These are phyloP conservation scores for Formicarius rufipectus DNA, from an alignment of 2,113 vertebrate genomes.

Conservation along the genomic window DNA sequence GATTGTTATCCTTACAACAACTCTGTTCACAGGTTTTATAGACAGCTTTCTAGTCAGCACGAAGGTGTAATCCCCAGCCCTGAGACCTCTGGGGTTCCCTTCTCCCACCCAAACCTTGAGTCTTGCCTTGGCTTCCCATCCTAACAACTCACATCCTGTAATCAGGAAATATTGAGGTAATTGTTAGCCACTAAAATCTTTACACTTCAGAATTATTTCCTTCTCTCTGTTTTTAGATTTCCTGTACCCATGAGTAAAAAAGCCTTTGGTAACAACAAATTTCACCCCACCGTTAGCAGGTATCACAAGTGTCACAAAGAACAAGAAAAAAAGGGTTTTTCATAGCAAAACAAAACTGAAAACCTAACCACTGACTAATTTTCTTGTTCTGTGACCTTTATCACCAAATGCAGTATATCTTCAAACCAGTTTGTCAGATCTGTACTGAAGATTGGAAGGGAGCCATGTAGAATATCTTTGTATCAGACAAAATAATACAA, in stretches of 20 bases:
- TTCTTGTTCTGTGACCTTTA: background rate
- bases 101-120: background rate
- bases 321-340: background rate
- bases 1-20: background rate
- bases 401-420: constrained; percentile 16
- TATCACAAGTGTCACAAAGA: background rate
- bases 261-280: background rate
- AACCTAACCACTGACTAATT: background rate
- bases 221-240: background rate
- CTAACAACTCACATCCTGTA: background rate
- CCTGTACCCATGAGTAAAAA: background rate
- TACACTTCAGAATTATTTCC: background rate
- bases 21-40: background rate
- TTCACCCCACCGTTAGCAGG: constrained; percentile 29
- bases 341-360: background rate
- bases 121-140: background rate
- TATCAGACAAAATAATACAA: background rate
- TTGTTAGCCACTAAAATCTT: background rate
- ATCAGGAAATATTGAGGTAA: background rate
- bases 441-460: background rate
- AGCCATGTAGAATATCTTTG: background rate
- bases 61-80: background rate
- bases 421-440: background rate
- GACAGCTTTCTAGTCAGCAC: background rate
- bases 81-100: background rate